Conservation (phyloP, 2,797 vertebrate species). For the Malacoraja senta region DNA sequence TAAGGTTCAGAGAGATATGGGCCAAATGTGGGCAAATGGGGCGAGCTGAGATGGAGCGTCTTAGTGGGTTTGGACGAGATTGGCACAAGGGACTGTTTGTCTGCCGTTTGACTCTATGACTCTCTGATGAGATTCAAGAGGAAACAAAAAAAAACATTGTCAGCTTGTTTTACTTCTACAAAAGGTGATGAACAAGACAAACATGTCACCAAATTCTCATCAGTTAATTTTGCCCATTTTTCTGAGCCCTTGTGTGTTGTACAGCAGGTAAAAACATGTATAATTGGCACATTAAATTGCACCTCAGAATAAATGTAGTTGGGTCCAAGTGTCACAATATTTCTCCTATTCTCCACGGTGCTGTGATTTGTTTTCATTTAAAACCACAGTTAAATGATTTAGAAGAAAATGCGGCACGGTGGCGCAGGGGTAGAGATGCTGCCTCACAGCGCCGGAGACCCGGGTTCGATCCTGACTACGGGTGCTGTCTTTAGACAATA, state of each 20-base stretch:
- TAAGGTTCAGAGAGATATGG: no score
- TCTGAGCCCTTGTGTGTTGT: neutral
- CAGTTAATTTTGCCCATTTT: neutral
- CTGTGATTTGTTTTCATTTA: neutral
- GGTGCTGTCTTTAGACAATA: no score
- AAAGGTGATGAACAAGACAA: neutral
- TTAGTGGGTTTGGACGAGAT: no score
- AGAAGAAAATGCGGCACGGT: neutral
- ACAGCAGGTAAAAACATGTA: neutral
- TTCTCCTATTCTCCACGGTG: neutral
- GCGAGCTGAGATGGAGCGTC: no score
- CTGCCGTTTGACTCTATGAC: no score
- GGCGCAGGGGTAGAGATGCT: no score
- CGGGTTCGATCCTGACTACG: no score
- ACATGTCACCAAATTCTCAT: neutral
- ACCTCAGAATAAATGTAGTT: neutral
- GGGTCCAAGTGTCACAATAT: neutral
- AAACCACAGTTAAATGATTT: neutral
- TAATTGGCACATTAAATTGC: neutral
- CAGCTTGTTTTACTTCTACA: neutral
- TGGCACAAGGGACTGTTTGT: no score
- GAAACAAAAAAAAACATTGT: neutral
- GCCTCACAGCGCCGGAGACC: no score
- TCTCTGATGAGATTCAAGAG: constrained; percentile 1
- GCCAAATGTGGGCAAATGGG: no score